Evolutionary conservation across 2,797 vertebrate genomes (phyloP).

Genomic region (Hydrolagus colliei): DNA sequence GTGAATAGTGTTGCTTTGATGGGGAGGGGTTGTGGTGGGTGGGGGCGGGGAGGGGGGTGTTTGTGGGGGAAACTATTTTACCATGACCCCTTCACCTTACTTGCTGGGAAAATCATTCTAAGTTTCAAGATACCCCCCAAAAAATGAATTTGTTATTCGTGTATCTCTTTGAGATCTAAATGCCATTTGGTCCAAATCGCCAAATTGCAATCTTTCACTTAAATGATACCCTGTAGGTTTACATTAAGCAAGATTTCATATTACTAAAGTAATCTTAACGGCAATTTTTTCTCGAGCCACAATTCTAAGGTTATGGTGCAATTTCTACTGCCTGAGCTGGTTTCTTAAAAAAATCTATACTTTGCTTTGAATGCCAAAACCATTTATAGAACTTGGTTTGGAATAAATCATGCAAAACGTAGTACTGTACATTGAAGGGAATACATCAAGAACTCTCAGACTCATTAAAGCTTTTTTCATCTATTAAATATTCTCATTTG

Average conservation of each 20-base stretch:
- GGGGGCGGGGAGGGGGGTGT: too few relatives aligned
- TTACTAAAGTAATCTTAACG: background rate
- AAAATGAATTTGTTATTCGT: conserved; percentile 24
- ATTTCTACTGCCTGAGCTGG: background rate
- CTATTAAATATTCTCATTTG: too few relatives aligned
- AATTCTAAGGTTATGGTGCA: background rate
- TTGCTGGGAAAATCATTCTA: conserved; percentile 9
- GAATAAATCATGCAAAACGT: background rate
- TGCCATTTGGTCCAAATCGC: background rate
- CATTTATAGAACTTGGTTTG: background rate
- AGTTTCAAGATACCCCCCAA: conserved; percentile 2
- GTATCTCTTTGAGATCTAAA: background rate
- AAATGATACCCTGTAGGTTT: conserved; percentile 7
- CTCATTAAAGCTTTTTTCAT: background rate
- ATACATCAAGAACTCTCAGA: background rate
- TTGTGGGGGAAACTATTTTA: too few relatives aligned
- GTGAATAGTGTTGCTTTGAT: background rate
- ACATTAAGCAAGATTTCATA: background rate
- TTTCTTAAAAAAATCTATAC: background rate
- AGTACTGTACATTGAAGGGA: background rate
- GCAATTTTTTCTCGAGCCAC: background rate
- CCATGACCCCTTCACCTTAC: background rate
- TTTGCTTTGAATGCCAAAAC: background rate
- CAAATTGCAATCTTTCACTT: background rate
- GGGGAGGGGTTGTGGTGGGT: conserved; percentile 5